Evolutionary conservation across 2,797 vertebrate genomes (phyloP), one percentile per base, ranked within the genome.

Genomic region (Acanthiza pusilla): DNA sequence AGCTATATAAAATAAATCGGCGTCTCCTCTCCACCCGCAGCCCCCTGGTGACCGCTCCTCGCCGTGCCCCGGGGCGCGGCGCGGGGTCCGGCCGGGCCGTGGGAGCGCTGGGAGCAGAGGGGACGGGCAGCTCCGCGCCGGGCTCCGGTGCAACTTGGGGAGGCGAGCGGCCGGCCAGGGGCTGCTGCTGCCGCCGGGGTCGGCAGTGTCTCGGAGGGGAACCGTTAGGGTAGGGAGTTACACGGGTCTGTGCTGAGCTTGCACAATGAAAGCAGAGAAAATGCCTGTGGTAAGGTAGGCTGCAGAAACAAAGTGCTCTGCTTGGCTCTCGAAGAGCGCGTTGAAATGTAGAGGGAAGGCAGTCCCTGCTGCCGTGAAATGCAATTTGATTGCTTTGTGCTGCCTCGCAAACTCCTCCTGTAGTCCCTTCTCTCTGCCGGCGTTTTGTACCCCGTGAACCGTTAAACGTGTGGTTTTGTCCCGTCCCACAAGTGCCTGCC

Each of bases 331-430:
- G 30, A 18, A 4, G 84, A 65, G 87, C 18, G 4, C 32, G 42
- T 51, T 66, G 86, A 63, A 68, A 76, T 11, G 67, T 13, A 21
- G 60, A 62, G 84, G 34, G 81, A 58, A 67, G 55, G 91, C 92
- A 62, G 55, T 47, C 48, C 32, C 48, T 38, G 74, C 84, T 60
- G 50, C 85, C 62, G 38, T 78, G 73, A 88, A 84, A 70, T 13
- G 87, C 85, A 13, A 0, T 80, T 82, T 29, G 77, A n/a, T 45
- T 62, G 91, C 89, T 88, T 74, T 91, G 83, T 94, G 76, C 45
- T 27, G 60, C 17, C 76, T 72, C 53, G n/a, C 51, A 7, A 38
- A 95, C 77, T 91, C 40, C 62, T 55, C 3, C 57, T 9, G 55
- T 3, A 7, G 54, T 42, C 27, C 40, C 15, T 27, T 42, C 45